Evolutionary conservation across 1,140 invertebrate species (phyloP).

Genomic region (Musca domestica): DNA sequence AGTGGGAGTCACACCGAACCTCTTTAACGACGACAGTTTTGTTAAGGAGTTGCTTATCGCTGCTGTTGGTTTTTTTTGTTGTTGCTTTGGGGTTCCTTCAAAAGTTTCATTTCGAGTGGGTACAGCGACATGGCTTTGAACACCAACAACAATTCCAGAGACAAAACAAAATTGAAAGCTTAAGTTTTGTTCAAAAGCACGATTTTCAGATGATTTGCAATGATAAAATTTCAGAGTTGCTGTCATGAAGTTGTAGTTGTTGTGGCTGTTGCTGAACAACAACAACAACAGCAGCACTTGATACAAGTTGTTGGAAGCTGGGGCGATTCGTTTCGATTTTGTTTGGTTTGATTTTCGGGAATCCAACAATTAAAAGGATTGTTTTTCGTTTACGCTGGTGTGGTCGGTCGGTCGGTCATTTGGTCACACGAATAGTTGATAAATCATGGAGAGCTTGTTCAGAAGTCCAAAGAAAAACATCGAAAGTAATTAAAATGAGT

Average conservation of each 20-base stretch:
- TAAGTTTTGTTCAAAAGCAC: slow-evolving; percentile 13
- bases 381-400: too few relatives aligned
- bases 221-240: too few relatives aligned
- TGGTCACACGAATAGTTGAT: too few relatives aligned
- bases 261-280: neutral
- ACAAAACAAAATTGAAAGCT: slow-evolving; percentile 19
- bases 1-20: neutral
- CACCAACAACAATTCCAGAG: neutral
- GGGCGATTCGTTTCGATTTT: too few relatives aligned
- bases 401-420: too few relatives aligned
- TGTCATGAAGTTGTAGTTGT: slow-evolving; percentile 1
- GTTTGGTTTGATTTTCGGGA: too few relatives aligned
- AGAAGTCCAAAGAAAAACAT: too few relatives aligned
- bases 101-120: neutral
- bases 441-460: too few relatives aligned
- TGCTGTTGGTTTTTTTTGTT: neutral
- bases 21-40: slow-evolving; percentile 1
- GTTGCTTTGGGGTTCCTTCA: too few relatives aligned
- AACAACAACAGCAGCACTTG: neutral
- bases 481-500: too few relatives aligned
- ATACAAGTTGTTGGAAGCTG: too few relatives aligned
- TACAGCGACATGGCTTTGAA: too few relatives aligned
- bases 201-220: slow-evolving; percentile 13
- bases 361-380: slow-evolving; percentile 9
- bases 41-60: neutral